Conservation (phyloP, 2,797 vertebrate genomes). For the Peromyscus nudipes region DNA sequence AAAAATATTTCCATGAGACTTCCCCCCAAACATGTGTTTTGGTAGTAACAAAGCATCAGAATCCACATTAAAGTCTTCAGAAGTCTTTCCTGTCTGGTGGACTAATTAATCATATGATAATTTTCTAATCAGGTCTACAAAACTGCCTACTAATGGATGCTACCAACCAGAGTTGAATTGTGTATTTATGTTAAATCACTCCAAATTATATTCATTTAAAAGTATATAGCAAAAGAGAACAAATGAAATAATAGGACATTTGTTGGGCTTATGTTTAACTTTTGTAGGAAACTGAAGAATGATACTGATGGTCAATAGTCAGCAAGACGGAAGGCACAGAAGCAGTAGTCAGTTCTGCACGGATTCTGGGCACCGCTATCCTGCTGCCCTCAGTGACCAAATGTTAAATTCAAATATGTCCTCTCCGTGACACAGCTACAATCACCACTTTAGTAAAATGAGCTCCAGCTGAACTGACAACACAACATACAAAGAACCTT, state of each 20-base stretch:
- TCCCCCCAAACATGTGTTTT: neutral
- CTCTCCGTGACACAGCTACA: neutral
- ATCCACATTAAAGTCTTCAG: neutral
- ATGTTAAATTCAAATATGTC: neutral
- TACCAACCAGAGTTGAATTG: neutral
- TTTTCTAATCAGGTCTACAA: neutral
- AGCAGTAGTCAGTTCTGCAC: neutral
- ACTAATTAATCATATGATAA: neutral
- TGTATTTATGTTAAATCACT: neutral
- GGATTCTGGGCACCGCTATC: neutral
- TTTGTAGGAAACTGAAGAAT: neutral
- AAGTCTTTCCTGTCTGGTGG: neutral
- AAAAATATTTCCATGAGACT: neutral
- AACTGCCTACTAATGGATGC: neutral
- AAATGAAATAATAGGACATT: neutral
- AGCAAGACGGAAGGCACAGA: neutral
- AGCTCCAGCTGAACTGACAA: neutral
- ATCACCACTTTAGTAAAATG: neutral
- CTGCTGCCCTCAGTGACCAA: neutral
- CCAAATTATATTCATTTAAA: neutral
- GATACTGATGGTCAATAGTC: neutral
- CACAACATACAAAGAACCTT: neutral
- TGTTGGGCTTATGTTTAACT: neutral
- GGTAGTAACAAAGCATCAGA: neutral
- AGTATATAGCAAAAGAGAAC: neutral